Conservation (phyloP, 1,140 invertebrate species). For the Gonatopus flavifemur region DNA sequence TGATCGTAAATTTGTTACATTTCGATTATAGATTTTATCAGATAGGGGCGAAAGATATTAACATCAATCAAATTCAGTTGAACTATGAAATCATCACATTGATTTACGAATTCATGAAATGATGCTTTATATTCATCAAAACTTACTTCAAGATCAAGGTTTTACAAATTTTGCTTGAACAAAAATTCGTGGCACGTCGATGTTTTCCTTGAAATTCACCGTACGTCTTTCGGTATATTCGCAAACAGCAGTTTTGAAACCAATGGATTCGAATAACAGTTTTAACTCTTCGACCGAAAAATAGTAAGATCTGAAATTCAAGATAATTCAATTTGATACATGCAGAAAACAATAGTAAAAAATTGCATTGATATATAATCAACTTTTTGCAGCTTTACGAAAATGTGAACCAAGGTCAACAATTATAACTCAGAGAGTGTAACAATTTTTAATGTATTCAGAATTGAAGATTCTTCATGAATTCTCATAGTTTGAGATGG, state of each 20-base stretch:
- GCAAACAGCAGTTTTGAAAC: conserved; percentile 70
- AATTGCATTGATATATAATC: no score
- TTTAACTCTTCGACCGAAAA: conserved; percentile 72
- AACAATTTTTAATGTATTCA: no score
- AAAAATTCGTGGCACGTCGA: conserved; percentile 89
- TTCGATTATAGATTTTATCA: conserved; percentile 20
- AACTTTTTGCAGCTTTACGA: no score
- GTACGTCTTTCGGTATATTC: conserved; percentile 84
- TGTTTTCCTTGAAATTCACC: conserved; percentile 86
- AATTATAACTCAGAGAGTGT: no score
- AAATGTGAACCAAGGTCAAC: no score
- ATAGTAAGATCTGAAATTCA: conserved; percentile 73
- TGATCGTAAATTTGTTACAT: neutral
- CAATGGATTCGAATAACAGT: conserved; percentile 64
- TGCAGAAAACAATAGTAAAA: conserved; percentile 16
- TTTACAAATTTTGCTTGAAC: conserved; percentile 87
- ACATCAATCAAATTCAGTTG: conserved; percentile 43
- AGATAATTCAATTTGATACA: no score
- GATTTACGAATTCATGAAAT: neutral
- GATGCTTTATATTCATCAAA: neutral
- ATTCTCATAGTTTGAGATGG: no score
- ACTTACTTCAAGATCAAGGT: conserved; percentile 34
- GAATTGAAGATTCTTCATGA: no score
- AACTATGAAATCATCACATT: conserved; percentile 53
- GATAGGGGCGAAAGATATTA: conserved; percentile 49